Evolutionary conservation across 2,797 vertebrate species (phyloP), one percentile per base, ranked within the genome.

Genomic region (Xiphorhynchus erythropygius): DNA sequence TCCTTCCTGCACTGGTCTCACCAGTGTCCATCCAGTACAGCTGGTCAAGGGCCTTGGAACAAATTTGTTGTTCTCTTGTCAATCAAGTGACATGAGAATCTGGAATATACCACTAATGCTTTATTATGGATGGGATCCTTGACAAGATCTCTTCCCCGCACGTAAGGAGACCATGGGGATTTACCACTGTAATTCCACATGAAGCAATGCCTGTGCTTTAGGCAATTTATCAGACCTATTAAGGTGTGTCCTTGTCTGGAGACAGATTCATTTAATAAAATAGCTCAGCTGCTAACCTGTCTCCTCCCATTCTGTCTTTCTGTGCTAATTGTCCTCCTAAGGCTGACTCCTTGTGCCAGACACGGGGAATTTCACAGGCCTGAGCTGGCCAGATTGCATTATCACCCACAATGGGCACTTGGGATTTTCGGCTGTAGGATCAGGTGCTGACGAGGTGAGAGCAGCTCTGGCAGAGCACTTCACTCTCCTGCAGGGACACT

Each of bases 391-490:
- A 18, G 65, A 96, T 94, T 94, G 87, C 46, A 63, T 96, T 94
- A 96, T 59, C 79, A 1, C 57, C 12, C 80, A 71, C 86, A 91
- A 77, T 46, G 44, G 79, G 62, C 53, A 21, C 24, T 35, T 25
- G 35, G 42, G 78, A 41, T 60, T 35, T 69, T 32, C 44, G 1
- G 71, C 90, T 3, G 17, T 68, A 25, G 3, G 16, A 89, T 69
- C 84, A 52, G 92, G 76, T 27, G 84, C 93, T 93, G 93, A 91
- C 0, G 47, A 96, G 92, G 79, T 16, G 94, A 85, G 37, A 96
- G 85, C 67, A 55, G 69, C 73, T 23, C 94, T 6, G 62, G 50
- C 76, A 35, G 25, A 37, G 56, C n/a, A 18, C 62, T 32, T 39
- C 63, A 1, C 35, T 28, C 68, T 25, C 18, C 59, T 23, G 37